phyloP scores from a whole-genome alignment of 2,888 invertebrate genomes.

The Pachymerium ferrugineum region DNA sequence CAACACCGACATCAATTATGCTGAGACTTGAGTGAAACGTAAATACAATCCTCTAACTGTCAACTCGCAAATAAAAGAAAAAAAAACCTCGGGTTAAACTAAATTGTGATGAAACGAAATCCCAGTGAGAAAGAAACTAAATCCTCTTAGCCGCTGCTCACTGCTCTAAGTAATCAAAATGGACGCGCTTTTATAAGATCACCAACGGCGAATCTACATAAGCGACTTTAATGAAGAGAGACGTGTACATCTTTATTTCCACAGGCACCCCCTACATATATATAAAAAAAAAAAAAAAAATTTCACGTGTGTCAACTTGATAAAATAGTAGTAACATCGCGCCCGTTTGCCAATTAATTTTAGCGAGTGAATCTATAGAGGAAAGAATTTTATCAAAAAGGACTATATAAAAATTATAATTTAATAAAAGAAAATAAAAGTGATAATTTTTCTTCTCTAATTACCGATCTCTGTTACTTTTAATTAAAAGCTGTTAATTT shows the following conservation, averaged over 20 bases:
- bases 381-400: too few species aligned
- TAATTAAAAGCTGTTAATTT: slow-evolving; percentile 15
- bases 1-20: not conserved
- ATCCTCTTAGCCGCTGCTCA: slow-evolving; percentile 1
- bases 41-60: slow-evolving; percentile 1
- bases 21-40: not conserved
- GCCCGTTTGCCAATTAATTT: not conserved
- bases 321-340: not conserved
- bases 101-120: not conserved
- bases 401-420: not conserved
- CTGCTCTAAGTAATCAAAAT: slow-evolving; percentile 1
- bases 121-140: not conserved
- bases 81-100: not conserved
- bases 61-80: not conserved
- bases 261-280: not conserved
- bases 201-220: not conserved
- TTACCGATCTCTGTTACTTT: slow-evolving; percentile 8
- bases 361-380: too few species aligned
- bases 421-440: not conserved
- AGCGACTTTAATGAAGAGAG: not conserved
- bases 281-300: not conserved
- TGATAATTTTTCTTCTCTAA: not conserved
- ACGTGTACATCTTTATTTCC: not conserved
- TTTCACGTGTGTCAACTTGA: not conserved
- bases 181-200: not conserved